Base-by-base conservation (phyloP, 2,797 vertebrate genomes). In the Alauda arvensis region DNA sequence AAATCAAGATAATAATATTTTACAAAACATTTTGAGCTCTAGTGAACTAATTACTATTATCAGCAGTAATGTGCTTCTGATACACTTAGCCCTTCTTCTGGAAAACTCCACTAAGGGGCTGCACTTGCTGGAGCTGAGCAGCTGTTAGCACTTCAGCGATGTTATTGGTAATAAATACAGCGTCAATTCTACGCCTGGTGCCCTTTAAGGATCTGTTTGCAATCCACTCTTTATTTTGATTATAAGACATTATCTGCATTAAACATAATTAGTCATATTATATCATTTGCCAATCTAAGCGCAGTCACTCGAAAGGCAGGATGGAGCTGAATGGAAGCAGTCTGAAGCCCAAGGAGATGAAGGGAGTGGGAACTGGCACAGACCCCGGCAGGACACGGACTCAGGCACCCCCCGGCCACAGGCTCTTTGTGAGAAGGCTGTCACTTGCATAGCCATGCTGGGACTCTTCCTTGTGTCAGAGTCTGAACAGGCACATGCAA, bases 31-130 rank as follows among this genome's bases (percentile, higher is more conserved):
- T 93, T 65, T 10, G 21, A 91, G 91, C 89, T 88, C 91, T 83
- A 56, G 89, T 91, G 78, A 92, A 91, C 81, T 94, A 92, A 95
- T 93, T 92, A 93, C 93, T 94, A 88, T 92, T 91, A 94, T 94
- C 89, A 93, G 85, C 45, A 91, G 77, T 94, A 93, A 93, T 45
- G 69, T 4, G 66, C 81, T 89, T 91, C 86, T 49, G 70, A 89
- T 42, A 57, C 89, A 88, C 89, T 92, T 83, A 88, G 84, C 74
- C 82, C 66, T 92, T 92, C 89, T 89, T 87, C 85, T 92, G 89
- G 85, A 83, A 89, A 93, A 92, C 91, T 92, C 85, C n/a, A 91
- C 93, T 93, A 94, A 95, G 91, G 93, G 91, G 88, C 74, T 11
- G 71, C 84, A 56, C 82, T 94, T 94, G 93, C 93, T 14, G 31